These are phyloP conservation scores for Macroglossus sobrinus DNA, from an alignment of 2,113 vertebrate genomes.

Conservation along the genomic window DNA sequence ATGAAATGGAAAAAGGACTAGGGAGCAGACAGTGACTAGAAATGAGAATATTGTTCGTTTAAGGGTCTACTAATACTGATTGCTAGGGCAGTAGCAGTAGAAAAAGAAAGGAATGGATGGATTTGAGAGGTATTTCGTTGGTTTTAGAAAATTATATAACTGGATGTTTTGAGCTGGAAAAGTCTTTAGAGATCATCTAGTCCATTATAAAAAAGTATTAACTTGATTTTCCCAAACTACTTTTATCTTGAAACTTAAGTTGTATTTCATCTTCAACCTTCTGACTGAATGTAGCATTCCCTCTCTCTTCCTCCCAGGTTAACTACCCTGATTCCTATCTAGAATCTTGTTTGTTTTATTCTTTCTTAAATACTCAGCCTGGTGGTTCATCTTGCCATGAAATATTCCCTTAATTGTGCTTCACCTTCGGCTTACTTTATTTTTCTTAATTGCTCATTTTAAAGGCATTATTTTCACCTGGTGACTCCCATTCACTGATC, in stretches of 20 bases:
- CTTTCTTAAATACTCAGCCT: background rate
- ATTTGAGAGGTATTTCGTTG: background rate
- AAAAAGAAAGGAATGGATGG: background rate
- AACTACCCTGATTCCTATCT: background rate
- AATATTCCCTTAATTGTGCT: background rate
- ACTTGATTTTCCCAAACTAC: background rate
- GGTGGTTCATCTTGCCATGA: background rate
- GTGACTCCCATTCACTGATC: background rate
- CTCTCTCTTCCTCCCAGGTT: accelerated
- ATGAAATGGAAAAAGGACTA: background rate
- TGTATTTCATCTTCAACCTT: background rate
- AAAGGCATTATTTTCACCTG: background rate
- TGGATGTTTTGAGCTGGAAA: background rate
- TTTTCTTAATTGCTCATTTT: background rate
- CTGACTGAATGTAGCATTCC: background rate
- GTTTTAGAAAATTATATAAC: background rate
- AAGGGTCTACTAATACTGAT: background rate
- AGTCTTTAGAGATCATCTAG: background rate
- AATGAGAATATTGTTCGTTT: background rate
- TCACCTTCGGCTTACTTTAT: background rate
- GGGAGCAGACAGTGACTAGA: background rate
- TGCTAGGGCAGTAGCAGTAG: background rate
- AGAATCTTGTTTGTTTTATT: background rate
- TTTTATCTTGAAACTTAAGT: background rate
- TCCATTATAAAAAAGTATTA: background rate